phyloP scores from a whole-genome alignment of 1,140 invertebrate species.

The Archivesica marissinica region DNA sequence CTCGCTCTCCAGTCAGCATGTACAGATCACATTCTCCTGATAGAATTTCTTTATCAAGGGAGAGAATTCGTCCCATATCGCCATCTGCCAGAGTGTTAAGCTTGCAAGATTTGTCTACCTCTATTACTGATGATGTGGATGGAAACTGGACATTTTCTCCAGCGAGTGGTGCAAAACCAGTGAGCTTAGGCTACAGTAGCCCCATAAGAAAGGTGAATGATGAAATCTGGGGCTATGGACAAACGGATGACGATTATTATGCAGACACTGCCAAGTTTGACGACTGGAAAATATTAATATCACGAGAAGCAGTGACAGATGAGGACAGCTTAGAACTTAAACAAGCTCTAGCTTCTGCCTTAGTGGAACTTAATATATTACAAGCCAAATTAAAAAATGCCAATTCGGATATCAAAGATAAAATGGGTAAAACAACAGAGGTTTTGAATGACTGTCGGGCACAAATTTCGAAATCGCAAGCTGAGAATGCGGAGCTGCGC shows the following conservation, averaged over 20 bases:
- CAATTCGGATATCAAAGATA: constrained; percentile 75
- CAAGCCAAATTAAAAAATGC: constrained; percentile 78
- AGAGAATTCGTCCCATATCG: constrained; percentile 51
- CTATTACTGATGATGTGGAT: constrained; percentile 65
- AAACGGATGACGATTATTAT: constrained; percentile 65
- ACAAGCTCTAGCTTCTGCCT: constrained; percentile 75
- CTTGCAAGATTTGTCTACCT: constrained; percentile 67
- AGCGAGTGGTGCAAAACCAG: constrained; percentile 64
- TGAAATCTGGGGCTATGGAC: constrained; percentile 76
- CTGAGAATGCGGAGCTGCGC: constrained; percentile 79
- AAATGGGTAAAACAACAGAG: constrained; percentile 77
- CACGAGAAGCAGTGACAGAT: constrained; percentile 62
- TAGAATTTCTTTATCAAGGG: constrained; percentile 50
- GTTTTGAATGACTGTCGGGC: constrained; percentile 78
- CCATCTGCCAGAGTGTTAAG: constrained; percentile 62
- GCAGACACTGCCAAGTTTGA: constrained; percentile 61
- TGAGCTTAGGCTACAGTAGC: constrained; percentile 76
- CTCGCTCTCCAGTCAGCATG: constrained; percentile 32
- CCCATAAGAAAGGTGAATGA: constrained; percentile 76
- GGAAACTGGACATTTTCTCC: constrained; percentile 70
- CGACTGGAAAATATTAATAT: constrained; percentile 68
- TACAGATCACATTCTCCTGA: constrained; percentile 63
- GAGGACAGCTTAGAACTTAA: constrained; percentile 78
- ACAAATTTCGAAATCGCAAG: constrained; percentile 76
- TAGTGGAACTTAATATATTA: constrained; percentile 79